These are phyloP conservation scores for Rhabdomys pumilio DNA, from an alignment of 2,797 vertebrate genomes.

Conservation along the genomic window DNA sequence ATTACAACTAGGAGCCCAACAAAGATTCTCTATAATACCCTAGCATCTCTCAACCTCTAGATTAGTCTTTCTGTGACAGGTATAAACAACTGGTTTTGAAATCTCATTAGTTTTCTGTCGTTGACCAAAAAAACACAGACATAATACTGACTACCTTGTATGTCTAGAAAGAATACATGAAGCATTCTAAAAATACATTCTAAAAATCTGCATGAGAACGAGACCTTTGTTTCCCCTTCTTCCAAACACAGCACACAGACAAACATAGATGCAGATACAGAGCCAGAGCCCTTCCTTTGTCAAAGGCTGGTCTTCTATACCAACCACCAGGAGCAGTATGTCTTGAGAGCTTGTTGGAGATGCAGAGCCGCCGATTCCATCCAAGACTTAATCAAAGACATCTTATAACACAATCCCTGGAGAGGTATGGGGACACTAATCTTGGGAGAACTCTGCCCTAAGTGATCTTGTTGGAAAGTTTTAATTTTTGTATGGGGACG, in stretches of 20 bases:
- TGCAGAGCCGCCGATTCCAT: neutral
- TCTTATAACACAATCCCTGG: neutral
- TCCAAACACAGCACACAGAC: fast-evolving
- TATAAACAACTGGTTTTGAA: neutral
- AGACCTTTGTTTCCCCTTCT: neutral
- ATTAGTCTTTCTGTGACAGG: neutral
- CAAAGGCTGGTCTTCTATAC: neutral
- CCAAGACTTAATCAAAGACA: neutral
- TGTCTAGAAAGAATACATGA: neutral
- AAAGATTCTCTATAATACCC: too few species aligned
- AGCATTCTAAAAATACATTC: neutral
- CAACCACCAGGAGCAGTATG: neutral
- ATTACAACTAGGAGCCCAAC: neutral
- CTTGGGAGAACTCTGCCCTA: too few species aligned
- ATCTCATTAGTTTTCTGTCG: neutral
- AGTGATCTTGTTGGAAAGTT: neutral
- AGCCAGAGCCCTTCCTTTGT: neutral
- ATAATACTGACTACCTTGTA: too few species aligned
- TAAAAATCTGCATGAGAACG: neutral
- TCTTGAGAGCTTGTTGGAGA: neutral
- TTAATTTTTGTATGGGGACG: neutral
- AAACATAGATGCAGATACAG: fast-evolving
- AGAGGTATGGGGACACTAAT: neutral
- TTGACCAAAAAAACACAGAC: neutral
- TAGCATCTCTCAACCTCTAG: neutral